Percentiles rank a stretch among this genome's conserved stretches.
Conservation (phyloP, 2,113 vertebrate genomes). For the Entomyzon cyanotis region DNA sequence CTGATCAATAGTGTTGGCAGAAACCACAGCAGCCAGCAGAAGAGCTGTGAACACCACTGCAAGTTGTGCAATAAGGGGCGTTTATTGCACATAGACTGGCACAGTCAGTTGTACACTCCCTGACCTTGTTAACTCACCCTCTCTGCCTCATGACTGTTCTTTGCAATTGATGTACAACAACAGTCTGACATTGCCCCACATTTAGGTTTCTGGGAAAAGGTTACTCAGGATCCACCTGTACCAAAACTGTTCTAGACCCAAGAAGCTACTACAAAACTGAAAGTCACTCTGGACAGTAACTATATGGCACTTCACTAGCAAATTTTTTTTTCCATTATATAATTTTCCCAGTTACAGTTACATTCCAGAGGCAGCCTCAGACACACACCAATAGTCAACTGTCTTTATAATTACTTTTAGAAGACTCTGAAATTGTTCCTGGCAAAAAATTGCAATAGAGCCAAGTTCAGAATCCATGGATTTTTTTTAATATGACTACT, state of each 20-base stretch:
- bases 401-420: neutral
- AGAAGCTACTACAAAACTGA: neutral
- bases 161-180: neutral
- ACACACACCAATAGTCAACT: neutral
- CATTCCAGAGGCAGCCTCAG: neutral
- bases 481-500: neutral
- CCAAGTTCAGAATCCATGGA: neutral
- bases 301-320: neutral
- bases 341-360: neutral
- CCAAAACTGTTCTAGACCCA: neutral
- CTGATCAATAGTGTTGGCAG: neutral
- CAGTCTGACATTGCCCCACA: neutral
- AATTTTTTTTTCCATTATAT: neutral
- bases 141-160: neutral
- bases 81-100: neutral
- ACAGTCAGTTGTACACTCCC: neutral
- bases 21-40: neutral
- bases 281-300: neutral
- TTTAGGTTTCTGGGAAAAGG: neutral
- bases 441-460: neutral
- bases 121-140: neutral
- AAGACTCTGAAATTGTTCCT: neutral
- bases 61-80: neutral
- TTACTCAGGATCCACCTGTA: neutral
- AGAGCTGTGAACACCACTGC: neutral